phyloP scores from a whole-genome alignment of 2,113 vertebrate genomes.

The Myotis yumanensis region DNA sequence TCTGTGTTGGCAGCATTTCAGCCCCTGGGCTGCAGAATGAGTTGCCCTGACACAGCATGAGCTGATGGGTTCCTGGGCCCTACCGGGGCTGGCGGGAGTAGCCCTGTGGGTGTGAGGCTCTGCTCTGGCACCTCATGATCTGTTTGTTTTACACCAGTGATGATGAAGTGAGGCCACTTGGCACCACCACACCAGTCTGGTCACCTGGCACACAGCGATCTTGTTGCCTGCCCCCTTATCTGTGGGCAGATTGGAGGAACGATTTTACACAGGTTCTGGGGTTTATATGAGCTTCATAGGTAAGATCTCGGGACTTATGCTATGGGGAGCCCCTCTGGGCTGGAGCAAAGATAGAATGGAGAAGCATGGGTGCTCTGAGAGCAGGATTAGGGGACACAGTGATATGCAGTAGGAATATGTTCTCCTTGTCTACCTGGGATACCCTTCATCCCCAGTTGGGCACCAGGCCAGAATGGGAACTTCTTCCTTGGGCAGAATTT shows the following conservation, averaged over 20 bases:
- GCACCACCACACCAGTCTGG: background rate
- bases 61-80: background rate
- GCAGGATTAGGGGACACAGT: background rate
- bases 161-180: background rate
- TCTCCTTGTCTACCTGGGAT: background rate
- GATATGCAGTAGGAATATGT: fast-evolving
- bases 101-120: background rate
- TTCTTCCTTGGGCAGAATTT: background rate
- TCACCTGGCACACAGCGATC: background rate
- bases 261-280: background rate
- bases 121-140: background rate
- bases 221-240: background rate
- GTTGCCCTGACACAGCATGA: background rate
- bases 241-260: background rate
- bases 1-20: constrained; percentile 6
- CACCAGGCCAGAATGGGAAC: background rate
- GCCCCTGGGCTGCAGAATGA: background rate
- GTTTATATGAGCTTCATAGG: background rate
- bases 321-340: background rate
- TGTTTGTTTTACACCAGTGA: background rate
- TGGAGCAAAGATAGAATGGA: background rate
- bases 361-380: background rate
- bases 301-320: background rate
- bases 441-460: background rate
- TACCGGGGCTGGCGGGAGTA: background rate